Base-by-base conservation (phyloP, 2,888 invertebrate genomes). In the Agonopterix subpropinquella region DNA sequence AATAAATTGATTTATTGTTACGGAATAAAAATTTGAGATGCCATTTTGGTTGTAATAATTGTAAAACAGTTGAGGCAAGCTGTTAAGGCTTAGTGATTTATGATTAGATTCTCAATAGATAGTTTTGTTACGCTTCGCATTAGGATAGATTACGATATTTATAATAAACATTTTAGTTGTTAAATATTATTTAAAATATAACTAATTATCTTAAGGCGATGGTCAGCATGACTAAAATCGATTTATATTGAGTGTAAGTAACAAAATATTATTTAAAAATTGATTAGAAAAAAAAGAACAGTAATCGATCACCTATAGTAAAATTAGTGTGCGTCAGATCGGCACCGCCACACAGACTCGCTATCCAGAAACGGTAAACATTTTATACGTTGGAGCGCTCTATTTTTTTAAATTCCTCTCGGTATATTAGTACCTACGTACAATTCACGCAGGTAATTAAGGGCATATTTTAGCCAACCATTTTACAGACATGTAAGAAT, bases 1-100 rank as follows among this genome's bases (percentile, higher is more conserved):
- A 28, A 28, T 28, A 5, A 5, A 28, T 28, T 28, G n/a, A 39
- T 39, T 39, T n/a, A 39, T 39, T 4, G 50, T 45, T 50, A 43
- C 48, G 43, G 36, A 50, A 45, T 43, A 41, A 28, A 49, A 51
- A 66, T 61, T 43, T 15, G 13, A 49, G 52, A 66, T 61, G 69
- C 67, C 70, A 68, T 70, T 73, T 72, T 56, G 72, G 67, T 75
- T 73, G 64, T 76, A 72, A 67, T 54, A 60, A 63, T 43, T 44
- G 43, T 58, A 51, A 53, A 50, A 58, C 28, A 59, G 57, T 57
- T 59, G 48, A 52, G 62, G 70, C 70, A 65, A 67, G 68, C 70
- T 71, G 60, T 58, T 57, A 80, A 77, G 74, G 73, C 75, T 76
- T 80, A 82, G 84, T 84, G 82, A 83, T 83, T 78, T 71, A 70